phyloP scores from a whole-genome alignment of 2,797 vertebrate species.

The Myiotriccus ornatus region DNA sequence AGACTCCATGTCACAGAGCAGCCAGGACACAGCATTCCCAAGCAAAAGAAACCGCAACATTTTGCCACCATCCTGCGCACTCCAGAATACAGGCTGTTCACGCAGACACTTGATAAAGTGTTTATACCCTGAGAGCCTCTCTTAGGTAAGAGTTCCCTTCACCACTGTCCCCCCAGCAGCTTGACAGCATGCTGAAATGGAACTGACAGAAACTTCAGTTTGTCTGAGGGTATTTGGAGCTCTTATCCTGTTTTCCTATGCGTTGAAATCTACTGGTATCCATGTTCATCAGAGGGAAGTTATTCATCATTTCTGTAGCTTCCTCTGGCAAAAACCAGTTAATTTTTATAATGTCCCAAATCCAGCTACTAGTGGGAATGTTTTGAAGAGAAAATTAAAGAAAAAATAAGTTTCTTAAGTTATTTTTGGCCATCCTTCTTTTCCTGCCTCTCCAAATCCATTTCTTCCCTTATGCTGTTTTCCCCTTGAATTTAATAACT shows the following conservation, averaged over 20 bases:
- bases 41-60: slow-evolving; percentile 33
- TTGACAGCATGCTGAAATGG: background rate
- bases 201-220: background rate
- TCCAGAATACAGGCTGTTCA: background rate
- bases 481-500: background rate
- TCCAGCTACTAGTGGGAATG: background rate
- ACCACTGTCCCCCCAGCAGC: background rate
- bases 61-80: slow-evolving; percentile 10
- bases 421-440: background rate
- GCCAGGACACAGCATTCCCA: background rate
- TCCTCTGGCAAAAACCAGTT: background rate
- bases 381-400: background rate
- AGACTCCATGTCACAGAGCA: background rate
- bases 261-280: background rate
- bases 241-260: background rate
- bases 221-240: background rate
- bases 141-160: slow-evolving; percentile 17
- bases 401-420: background rate
- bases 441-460: background rate
- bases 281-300: background rate
- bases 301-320: background rate
- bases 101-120: background rate
- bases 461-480: background rate
- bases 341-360: background rate
- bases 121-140: background rate